phyloP scores from a whole-genome alignment of 2,888 invertebrate species.

The Leuctra nigra region DNA sequence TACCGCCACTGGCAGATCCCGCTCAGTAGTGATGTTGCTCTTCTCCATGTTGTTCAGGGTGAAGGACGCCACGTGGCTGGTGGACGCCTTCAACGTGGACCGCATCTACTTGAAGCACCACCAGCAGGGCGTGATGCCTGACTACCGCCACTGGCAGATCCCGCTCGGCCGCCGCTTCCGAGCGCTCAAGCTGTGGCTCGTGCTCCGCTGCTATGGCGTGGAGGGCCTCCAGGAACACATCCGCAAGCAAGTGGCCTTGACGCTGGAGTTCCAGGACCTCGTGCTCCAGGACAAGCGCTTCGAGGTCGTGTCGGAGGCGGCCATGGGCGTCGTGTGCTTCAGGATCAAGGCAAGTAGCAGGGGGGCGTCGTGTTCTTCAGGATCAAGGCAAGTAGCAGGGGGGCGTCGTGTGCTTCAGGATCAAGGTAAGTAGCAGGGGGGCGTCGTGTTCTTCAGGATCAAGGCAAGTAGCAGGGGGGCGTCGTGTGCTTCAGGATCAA shows the following conservation, averaged over 20 bases:
- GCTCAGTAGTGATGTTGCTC: too few relatives aligned
- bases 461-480: too few relatives aligned
- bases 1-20: too few relatives aligned
- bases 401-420: too few relatives aligned
- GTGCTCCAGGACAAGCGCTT: conserved; percentile 68
- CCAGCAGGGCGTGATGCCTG: conserved; percentile 44
- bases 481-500: too few relatives aligned
- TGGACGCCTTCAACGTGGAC: conserved; percentile 85
- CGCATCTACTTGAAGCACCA: conserved; percentile 79
- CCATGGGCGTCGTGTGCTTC: too few relatives aligned
- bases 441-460: too few relatives aligned
- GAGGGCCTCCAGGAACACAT: conserved; percentile 72
- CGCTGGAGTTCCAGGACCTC: conserved; percentile 68
- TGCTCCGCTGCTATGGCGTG: conserved; percentile 73
- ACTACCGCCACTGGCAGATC: conserved; percentile 70
- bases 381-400: too few relatives aligned
- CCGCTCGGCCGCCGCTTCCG: conserved; percentile 81
- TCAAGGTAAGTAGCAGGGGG: too few relatives aligned
- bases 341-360: too few relatives aligned
- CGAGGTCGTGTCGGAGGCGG: conserved; percentile 64
- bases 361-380: too few relatives aligned
- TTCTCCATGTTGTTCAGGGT: too few relatives aligned
- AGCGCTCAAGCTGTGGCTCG: conserved; percentile 91
- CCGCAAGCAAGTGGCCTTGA: conserved; percentile 65
- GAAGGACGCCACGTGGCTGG: conserved; percentile 68